Evolutionary conservation across 2,888 invertebrate species (phyloP), one percentile per base, ranked within the genome.

Genomic region (Nezara viridula): DNA sequence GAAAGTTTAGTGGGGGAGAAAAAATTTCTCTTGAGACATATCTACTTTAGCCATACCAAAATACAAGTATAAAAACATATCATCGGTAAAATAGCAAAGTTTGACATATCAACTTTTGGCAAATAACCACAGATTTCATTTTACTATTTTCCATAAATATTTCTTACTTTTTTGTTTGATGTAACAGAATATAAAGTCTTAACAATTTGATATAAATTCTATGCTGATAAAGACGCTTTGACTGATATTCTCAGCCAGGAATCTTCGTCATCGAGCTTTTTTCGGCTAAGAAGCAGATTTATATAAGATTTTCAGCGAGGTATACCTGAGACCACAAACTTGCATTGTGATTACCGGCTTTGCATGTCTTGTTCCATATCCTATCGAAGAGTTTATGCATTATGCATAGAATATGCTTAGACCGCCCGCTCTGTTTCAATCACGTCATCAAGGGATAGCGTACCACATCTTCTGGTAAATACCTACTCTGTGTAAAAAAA

Each of bases 321-420:
- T 60, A 14, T 60, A 14, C 14, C 60, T 60, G 27, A 60, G 32
- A 32, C 14, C 14, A 32, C 19, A 27, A 60, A 32, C 60, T 60
- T 60, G 60, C 60, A 60, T 60, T 60, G 60, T 60, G 60, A 60
- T 60, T 60, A 60, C 60, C 60, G 27, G 27, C 60, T 60, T 60
- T 27, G 14, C 32, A 14, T 16, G 60, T 32, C 27, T 32, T 60
- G 27, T 60, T n/a, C 60, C 24, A n/a, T 32, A 60, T 16, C 60
- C 27, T 60, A 16, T 32, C 6, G 12, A 16, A 32, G 27, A 27
- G 27, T 60, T 60, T 60, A 60, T 60, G 27, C 60, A 60, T 60
- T 27, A 60, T 60, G 60, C 60, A 60, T 60, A 27, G 60, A 12
- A 32, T 60, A 60, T 14, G 14, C 60, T 55, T n/a, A 55, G 55